Evolutionary conservation across 2,888 invertebrate species (phyloP).

Genomic region (Phorcus lineatus): DNA sequence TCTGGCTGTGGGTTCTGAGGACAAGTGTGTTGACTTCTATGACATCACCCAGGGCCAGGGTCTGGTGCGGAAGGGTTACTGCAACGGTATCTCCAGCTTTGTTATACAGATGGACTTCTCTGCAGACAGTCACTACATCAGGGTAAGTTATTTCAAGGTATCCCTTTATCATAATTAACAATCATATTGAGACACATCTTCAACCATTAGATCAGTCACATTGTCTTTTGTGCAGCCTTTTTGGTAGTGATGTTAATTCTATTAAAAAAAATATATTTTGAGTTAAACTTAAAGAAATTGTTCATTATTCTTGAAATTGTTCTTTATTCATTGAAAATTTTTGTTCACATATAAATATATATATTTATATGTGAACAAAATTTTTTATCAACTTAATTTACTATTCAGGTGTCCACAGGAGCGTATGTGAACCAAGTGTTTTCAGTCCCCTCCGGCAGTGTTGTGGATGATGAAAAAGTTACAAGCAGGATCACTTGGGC

Average conservation of each 20-base stretch:
- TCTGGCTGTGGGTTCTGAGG: constrained; percentile 74
- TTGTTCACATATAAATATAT: too few species aligned
- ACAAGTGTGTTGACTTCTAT: constrained; percentile 74
- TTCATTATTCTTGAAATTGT: too few species aligned
- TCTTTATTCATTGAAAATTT: too few species aligned
- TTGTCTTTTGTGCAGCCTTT: too few species aligned
- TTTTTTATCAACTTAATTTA: too few species aligned
- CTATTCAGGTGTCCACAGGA: constrained; percentile 74
- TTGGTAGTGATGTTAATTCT: too few species aligned
- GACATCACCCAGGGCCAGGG: constrained; percentile 65
- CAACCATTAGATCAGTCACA: too few species aligned
- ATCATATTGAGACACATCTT: too few species aligned
- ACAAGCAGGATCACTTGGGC: constrained; percentile 71
- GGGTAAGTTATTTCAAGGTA: constrained; percentile 55
- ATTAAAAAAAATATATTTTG: too few species aligned
- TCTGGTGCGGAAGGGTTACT: constrained; percentile 69
- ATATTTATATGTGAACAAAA: too few species aligned
- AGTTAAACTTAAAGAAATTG: too few species aligned
- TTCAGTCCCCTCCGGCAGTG: constrained; percentile 69
- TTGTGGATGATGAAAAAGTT: constrained; percentile 62
- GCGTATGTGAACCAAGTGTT: constrained; percentile 71
- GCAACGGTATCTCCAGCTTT: constrained; percentile 72
- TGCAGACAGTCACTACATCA: constrained; percentile 71
- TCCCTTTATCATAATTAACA: too few species aligned
- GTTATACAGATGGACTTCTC: constrained; percentile 75